Evolutionary conservation across 1,140 invertebrate species (phyloP), one percentile per base, ranked within the genome.

Genomic region (Aphelenchoides avenae): DNA sequence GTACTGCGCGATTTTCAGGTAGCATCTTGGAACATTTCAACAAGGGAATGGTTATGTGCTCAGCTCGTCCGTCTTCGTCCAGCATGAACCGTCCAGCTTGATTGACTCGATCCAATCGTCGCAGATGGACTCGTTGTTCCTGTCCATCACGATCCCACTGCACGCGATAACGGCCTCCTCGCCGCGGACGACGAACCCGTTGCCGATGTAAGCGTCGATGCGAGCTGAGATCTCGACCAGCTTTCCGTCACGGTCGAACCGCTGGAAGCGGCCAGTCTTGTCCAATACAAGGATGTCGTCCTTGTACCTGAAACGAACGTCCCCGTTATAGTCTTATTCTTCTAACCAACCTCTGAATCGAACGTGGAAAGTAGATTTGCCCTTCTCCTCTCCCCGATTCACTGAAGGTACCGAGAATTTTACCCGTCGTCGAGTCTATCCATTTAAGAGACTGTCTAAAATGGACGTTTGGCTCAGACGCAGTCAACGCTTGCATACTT

Each of bases 61-160:
- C n/a, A n/a, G n/a, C n/a, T n/a, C n/a, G n/a, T n/a, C n/a, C n/a
- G n/a, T n/a, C 26, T 30, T 44, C 0, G 58, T 75, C 71, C 71
- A 74, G 36, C 49, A 44, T 22, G 68, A 70, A 31, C 75, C 75
- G 48, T 75, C 64, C 24, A 75, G 52, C 20, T 62, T 57, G 9
- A 75, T 64, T 5, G 31, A 22, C 37, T 75, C 72, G 5, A 75
- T 41, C 72, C 72, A 75, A 57, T 75, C 72, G 50, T 75, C 72
- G 49, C 75, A 77, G 22, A 75, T 59, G 18, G 75, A 66, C 37
- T 53, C 36, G 3, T 48, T 33, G 20, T 74, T 29, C 68, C 56
- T 44, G 47, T 66, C 68, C 9, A 49, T 29, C 13, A 75, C 75
- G 44, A 76, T 58, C 27, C 72, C 72, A 34, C 55, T 72, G 44